Base-by-base conservation (phyloP, 1,140 invertebrate species). In the Agrypnia vestita region DNA sequence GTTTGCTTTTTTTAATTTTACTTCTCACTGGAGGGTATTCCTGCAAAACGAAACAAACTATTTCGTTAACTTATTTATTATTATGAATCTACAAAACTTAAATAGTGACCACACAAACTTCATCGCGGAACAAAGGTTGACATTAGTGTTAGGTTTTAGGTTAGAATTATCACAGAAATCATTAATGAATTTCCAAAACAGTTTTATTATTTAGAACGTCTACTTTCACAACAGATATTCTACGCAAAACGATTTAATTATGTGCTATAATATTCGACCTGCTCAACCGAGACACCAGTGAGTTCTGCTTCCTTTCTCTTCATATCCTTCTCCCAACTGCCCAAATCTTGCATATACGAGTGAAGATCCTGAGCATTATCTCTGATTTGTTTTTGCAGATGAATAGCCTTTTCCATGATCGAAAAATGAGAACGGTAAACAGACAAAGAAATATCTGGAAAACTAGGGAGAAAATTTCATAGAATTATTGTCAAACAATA, bases 261-360 rank as follows among this genome's bases (percentile, higher is more conserved):
- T 62, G 64, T 55, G 61, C 12, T 44, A 67, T 75, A 43, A 62
- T 75, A 47, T 12, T 35, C 47, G 53, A 80, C 67, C 67, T 80
- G 72, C 43, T 76, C 73, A 25, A 71, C 77, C 12, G 75, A 43
- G 21, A 71, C 25, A 25, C 55, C 73, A 47, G 67, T 59, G 10
- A 72, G 75, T 49, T 92, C 90, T 76, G 91, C 86, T 81, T 98
- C 96, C 89, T 95, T 96, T 80, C 90, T 90, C 89, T 95, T 96
- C 88, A 97, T 96, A 84, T 96, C 93, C 72, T 91, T 89, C 86
- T 96, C 94, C 96, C 96, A 98, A 84, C 90, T 92, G 85, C 94
- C 92, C 84, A 98, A 88, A 85, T 97, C 96, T 78, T 92, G 91
- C 79, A 95, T 89, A 85, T 93, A 96, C 76, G 90, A 92, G 80